Base-by-base conservation (phyloP, 1,140 invertebrate genomes). In the Diabrotica undecimpunctata region DNA sequence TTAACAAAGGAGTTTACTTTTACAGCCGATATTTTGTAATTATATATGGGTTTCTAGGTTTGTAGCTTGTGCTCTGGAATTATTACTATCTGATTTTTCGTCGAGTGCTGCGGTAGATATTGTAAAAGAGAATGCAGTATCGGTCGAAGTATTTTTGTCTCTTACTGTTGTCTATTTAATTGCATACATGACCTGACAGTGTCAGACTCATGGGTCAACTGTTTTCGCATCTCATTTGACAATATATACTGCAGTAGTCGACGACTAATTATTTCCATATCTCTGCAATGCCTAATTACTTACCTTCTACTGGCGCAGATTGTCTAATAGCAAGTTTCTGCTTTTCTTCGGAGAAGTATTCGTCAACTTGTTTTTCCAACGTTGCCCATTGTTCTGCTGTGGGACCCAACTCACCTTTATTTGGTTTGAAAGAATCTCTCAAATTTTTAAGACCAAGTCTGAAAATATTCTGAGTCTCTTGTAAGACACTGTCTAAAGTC, bases 381-480 rank as follows among this genome's bases (percentile, higher is more conserved):
- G 63, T 62, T 9, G 69, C 64, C 73, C 73, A 74, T 46, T 57
- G 39, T 52, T 71, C 71, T 36, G 68, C 53, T 0, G 57, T 70
- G 12, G 70, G 69, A 10, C 39, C 46, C n/a, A n/a, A 41, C 36
- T 68, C 53, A 37, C 57, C 46, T 9, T 67, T 54, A 0, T 57
- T 62, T 6, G 64, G 13, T 54, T 61, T 58, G 11, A 72, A 68
- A 14, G 65, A 66, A 5, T 70, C 63, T 62, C 61, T 68, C 12
- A 74, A 62, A 14, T 65, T 58, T 12, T 70, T 55, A 8, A 74
- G 46, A 9, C 71, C 71, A n/a, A 39, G 55, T 12, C 66, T 54
- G 38, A 69, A 56, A 10, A 68, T 60, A 7, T 69, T 62, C 61
- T 72, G 64, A 52, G 63, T 56, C 50, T 64, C 14, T 11, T 65